These are phyloP conservation scores for Scelioninae gen. 1 DNA, from an alignment of 2,888 invertebrate genomes.

Conservation along the genomic window DNA sequence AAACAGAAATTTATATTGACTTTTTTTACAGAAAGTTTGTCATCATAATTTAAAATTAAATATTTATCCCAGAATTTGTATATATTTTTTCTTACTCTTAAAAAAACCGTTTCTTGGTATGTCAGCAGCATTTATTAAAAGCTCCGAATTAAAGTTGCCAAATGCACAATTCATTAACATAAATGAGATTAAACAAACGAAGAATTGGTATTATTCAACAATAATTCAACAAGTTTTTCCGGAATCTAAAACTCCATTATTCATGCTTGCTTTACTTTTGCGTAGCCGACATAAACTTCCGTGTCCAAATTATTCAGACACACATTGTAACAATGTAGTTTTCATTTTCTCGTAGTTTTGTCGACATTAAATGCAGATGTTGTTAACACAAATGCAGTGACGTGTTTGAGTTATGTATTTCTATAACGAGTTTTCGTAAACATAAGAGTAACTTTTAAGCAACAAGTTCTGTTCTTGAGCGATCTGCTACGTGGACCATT, in stretches of 20 bases:
- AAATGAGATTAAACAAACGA: conserved; percentile 43
- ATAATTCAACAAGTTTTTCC: conserved; percentile 50
- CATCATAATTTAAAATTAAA: no score
- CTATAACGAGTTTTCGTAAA: conserved; percentile 57
- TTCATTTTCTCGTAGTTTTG: conserved; percentile 66
- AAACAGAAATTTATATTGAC: no score
- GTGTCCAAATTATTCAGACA: conserved; percentile 63
- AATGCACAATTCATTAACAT: conserved; percentile 35
- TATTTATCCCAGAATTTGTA: no score
- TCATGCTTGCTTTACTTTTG: conserved; percentile 57
- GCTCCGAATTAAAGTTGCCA: conserved; percentile 7
- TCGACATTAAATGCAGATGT: conserved; percentile 63
- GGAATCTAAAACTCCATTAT: conserved; percentile 42
- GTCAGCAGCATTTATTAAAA: not conserved
- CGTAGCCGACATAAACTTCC: conserved; percentile 52
- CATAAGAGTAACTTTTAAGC: conserved; percentile 42
- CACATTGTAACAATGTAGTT: conserved; percentile 62
- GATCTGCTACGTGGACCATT: conserved; percentile 15
- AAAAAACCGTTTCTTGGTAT: not conserved
- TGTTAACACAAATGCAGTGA: conserved; percentile 55
- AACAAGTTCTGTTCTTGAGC: conserved; percentile 53
- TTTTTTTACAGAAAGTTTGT: no score
- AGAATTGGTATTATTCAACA: conserved; percentile 36
- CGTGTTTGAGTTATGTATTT: conserved; percentile 59
- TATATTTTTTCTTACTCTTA: no score